A percentile compares a stretch with the other conserved stretches of the same genome.
Evolutionary conservation across 2,888 invertebrate species (phyloP).

Genomic region (Dioctria linearis): DNA sequence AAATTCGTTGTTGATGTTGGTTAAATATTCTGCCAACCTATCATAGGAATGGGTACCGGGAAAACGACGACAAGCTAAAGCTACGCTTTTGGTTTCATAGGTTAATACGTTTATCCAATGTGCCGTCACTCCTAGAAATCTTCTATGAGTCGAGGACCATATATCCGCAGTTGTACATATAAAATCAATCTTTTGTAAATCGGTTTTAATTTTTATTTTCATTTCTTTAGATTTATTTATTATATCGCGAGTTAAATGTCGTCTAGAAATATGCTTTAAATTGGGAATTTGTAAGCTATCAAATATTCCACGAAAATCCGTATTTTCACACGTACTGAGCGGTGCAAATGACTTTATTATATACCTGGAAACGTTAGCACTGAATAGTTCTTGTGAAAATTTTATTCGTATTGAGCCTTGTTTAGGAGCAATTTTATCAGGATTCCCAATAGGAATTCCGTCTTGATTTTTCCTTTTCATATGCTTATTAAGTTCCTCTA

Average conservation of each 20-base stretch:
- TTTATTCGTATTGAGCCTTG: neutral
- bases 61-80: neutral
- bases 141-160: no score
- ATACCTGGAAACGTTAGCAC: neutral
- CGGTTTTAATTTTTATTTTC: no score
- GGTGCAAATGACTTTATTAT: neutral
- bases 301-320: neutral
- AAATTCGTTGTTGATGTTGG: neutral
- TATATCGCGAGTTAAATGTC: no score
- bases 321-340: neutral
- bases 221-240: no score
- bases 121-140: no score
- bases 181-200: no score
- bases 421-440: neutral
- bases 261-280: no score
- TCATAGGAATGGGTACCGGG: neutral
- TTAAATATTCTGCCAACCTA: neutral
- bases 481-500: neutral
- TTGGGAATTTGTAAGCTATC: no score
- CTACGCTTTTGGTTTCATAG: neutral
- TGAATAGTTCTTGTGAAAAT: neutral
- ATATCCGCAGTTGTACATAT: no score
- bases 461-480: no score
- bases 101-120: no score
- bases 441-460: neutral